These are phyloP conservation scores for Rhingia rostrata DNA, from an alignment of 2,888 invertebrate species.

Conservation along the genomic window DNA sequence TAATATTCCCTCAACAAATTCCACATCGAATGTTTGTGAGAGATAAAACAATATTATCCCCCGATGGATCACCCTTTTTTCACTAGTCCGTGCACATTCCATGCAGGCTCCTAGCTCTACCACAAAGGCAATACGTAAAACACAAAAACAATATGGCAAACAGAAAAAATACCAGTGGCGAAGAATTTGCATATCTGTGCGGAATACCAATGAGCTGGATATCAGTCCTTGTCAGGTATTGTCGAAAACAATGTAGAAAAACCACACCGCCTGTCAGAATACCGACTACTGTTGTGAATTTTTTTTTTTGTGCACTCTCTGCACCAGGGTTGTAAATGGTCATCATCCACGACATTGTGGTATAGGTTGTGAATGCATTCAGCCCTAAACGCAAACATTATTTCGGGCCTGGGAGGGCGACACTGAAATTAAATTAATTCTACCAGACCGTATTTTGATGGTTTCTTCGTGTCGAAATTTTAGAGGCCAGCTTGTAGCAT, in stretches of 20 bases:
- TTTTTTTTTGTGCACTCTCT: constrained; percentile 45
- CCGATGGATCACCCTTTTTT: constrained; percentile 42
- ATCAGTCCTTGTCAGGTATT: constrained; percentile 67
- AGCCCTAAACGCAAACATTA: constrained; percentile 68
- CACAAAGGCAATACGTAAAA: constrained; percentile 54
- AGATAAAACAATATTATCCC: constrained; percentile 62
- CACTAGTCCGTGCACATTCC: constrained; percentile 50
- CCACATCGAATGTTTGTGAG: constrained; percentile 48
- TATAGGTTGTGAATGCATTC: constrained; percentile 53
- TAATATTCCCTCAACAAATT: constrained; percentile 43
- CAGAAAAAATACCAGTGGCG: constrained; percentile 63
- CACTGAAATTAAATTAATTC: constrained; percentile 69
- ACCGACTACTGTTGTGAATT: constrained; percentile 35
- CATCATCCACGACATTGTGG: constrained; percentile 17
- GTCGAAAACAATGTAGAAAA: constrained; percentile 58
- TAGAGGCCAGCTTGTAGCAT: constrained; percentile 2
- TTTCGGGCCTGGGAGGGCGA: constrained; percentile 16
- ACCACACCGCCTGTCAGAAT: constrained; percentile 55
- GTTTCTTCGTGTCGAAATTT: constrained; percentile 59
- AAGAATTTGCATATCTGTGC: constrained; percentile 76
- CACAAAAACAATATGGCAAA: constrained; percentile 56
- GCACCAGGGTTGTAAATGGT: constrained; percentile 51
- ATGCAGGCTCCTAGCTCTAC: constrained; percentile 42
- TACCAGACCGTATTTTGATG: constrained; percentile 54
- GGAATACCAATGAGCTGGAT: constrained; percentile 75